Conservation (phyloP, 2,888 invertebrate species). For the Drosophila subsilvestris region DNA sequence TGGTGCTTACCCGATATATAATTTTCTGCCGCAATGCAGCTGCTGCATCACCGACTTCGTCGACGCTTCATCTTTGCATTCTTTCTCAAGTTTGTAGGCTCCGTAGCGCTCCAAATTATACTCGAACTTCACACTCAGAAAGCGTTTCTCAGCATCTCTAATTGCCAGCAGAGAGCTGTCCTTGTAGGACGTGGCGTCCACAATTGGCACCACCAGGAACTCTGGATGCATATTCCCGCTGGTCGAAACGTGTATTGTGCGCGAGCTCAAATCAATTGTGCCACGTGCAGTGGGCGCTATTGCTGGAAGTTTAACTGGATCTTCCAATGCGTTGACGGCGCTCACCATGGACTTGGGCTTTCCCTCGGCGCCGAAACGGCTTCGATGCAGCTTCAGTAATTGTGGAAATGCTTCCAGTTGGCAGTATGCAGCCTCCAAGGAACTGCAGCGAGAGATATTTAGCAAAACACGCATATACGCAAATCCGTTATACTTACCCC, state of each 20-base stretch:
- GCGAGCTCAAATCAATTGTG: not conserved
- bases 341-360: not conserved
- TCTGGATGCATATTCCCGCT: conserved; percentile 61
- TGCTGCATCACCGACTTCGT: not conserved
- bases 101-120: conserved; percentile 71
- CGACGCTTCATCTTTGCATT: conserved; percentile 3
- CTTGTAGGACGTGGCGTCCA: not conserved
- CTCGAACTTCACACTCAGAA: conserved; percentile 68
- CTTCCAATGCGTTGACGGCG: not conserved
- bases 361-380: not conserved
- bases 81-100: conserved; percentile 27
- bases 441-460: not conserved
- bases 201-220: conserved; percentile 7
- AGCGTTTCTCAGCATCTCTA: conserved; percentile 64
- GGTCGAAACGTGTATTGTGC: conserved; percentile 48
- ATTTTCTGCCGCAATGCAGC: conserved; percentile 13
- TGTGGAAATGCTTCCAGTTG: not conserved
- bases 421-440: not conserved
- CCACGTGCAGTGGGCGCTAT: not conserved
- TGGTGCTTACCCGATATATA: not conserved
- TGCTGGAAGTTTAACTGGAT: not conserved
- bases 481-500: conserved; percentile 37
- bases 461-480: not conserved
- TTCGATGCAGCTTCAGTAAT: not conserved
- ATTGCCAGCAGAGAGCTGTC: conserved; percentile 47